Evolutionary conservation across 2,797 vertebrate genomes (phyloP).

Genomic region (Melanotaenia trifasciata): DNA sequence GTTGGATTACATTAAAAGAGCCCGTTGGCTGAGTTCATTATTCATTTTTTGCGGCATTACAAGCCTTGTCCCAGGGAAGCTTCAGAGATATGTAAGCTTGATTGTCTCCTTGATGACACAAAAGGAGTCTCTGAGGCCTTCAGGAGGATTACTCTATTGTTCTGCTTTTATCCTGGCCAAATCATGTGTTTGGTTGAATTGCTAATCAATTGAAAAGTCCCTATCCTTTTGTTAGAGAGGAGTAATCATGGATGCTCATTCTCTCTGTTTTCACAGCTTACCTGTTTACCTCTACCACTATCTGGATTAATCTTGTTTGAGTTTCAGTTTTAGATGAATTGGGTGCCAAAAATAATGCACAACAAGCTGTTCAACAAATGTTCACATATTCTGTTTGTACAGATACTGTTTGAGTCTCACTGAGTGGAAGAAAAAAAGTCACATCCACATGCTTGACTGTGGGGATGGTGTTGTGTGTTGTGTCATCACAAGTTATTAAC

Average conservation of each 20-base stretch:
- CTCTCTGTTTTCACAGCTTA: constrained; percentile 21
- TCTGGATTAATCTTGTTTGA: constrained; percentile 2
- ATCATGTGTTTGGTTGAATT: constrained; percentile 56
- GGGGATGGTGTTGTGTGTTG: background rate
- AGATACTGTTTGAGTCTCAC: background rate
- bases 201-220: constrained; percentile 69
- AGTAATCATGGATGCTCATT: constrained; percentile 46
- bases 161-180: constrained; percentile 53
- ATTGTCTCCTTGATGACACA: constrained; percentile 69
- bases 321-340: constrained; percentile 29
- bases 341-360: constrained; percentile 18
- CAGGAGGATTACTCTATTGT: constrained; percentile 60
- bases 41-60: constrained; percentile 47
- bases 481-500: background rate
- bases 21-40: constrained; percentile 67
- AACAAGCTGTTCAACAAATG: background rate
- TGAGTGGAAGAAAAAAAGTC: background rate
- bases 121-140: constrained; percentile 55
- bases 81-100: constrained; percentile 59
- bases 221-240: constrained; percentile 43
- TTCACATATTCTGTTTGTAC: background rate
- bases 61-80: constrained; percentile 52
- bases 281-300: constrained; percentile 29
- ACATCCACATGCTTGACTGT: background rate
- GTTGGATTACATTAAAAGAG: constrained; percentile 75